Base-by-base conservation (phyloP, 1,140 invertebrate species). In the Drosophila santomea region DNA sequence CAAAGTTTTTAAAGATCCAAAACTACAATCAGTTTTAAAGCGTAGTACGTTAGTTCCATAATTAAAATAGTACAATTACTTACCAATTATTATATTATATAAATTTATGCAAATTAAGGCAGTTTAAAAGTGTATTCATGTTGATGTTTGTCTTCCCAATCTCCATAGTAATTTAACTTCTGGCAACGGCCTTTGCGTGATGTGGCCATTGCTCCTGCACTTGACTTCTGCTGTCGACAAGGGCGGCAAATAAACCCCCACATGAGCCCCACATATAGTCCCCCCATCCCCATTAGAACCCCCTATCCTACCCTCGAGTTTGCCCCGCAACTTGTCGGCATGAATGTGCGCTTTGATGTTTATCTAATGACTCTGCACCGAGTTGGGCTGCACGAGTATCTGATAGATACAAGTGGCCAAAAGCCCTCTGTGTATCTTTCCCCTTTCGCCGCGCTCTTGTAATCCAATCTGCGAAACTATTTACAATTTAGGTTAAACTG, bases 211-310 rank as follows among this genome's bases (percentile, higher is more conserved):
- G 47, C 47, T 59, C 51, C 51, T 84, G 73, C 81, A 62, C 74
- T 86, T 86, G 78, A 86, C 71, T 80, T 77, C 56, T 59, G 48
- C 35, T 60, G 56, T 52, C 32, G 51, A 50, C 63, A 32, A 61
- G 28, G 36, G 58, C 58, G 63, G 36, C 15, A 15, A 45, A 20
- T 55, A 44, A 48, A 14, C 15, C 52, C 23, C 8, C 45, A 57
- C 20, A 10, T 47, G 10, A n/a, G 3, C 32, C 4, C 25, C 35
- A 20, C 20, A 45, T 23, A 25, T 63, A 62, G 2, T 12, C 6
- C 32, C 23, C 39, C 36, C 39, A 48, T 20, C 23, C 39, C 36
- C 39, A 55, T 36, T 39, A 15, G 41, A 43, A 43, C n/a, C 12
- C 17, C 15, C 25, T n/a, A 38, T n/a, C 10, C 51, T 5, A 23